A percentile compares a stretch with the other conserved stretches of the same genome.
phyloP scores from a whole-genome alignment of 1,140 invertebrate species.

The Drosophila parvula region DNA sequence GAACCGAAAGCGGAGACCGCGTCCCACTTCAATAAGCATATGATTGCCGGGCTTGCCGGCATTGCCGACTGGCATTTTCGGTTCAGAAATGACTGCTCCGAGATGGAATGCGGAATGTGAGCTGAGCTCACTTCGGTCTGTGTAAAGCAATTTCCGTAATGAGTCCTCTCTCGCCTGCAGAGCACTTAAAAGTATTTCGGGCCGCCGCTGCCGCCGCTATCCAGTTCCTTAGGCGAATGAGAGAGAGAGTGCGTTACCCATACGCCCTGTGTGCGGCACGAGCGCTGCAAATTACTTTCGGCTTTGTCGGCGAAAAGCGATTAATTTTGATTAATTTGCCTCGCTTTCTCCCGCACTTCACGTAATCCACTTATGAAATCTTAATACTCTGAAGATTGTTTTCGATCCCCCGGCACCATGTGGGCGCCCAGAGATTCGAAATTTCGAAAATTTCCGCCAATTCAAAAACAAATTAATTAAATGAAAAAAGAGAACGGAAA shows the following conservation, averaged over 20 bases:
- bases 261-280: slow-evolving; percentile 62
- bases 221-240: slow-evolving; percentile 2
- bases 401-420: slow-evolving; percentile 45
- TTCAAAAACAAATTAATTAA: slow-evolving; percentile 44
- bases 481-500: not conserved
- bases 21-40: slow-evolving; percentile 71
- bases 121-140: slow-evolving; percentile 47
- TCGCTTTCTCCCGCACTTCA: slow-evolving; percentile 10
- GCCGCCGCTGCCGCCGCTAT: slow-evolving; percentile 8
- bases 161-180: slow-evolving; percentile 61
- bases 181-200: slow-evolving; percentile 76
- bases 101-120: slow-evolving; percentile 36
- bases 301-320: slow-evolving; percentile 65
- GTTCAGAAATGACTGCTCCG: slow-evolving; percentile 5
- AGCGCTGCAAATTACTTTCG: slow-evolving; percentile 66
- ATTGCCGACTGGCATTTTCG: not conserved
- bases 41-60: slow-evolving; percentile 47
- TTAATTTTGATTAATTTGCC: slow-evolving; percentile 77
- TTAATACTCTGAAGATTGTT: slow-evolving; percentile 54
- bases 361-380: slow-evolving; percentile 57
- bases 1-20: slow-evolving; percentile 28
- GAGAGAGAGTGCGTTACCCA: slow-evolving; percentile 53
- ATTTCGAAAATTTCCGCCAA: not conserved
- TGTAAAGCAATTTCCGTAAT: slow-evolving; percentile 80
- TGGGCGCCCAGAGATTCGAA: slow-evolving; percentile 8